phyloP scores from a whole-genome alignment of 1,140 invertebrate genomes.

The Drosophila arawakana region DNA sequence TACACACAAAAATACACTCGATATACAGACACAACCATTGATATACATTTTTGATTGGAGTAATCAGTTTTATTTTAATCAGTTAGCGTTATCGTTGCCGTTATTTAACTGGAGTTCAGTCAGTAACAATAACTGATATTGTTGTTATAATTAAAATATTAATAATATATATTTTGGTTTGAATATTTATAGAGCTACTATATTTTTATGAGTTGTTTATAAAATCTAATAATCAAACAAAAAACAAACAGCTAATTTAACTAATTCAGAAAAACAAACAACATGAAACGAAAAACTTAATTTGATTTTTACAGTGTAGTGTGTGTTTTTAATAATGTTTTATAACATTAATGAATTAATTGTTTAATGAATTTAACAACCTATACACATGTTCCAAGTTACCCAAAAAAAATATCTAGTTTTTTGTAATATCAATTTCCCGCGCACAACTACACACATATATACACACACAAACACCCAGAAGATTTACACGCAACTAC shows the following conservation, averaged over 20 bases:
- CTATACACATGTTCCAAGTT: constrained; percentile 83
- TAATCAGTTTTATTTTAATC: constrained; percentile 59
- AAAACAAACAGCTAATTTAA: constrained; percentile 70
- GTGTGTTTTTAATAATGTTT: constrained; percentile 74
- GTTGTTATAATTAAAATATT: constrained; percentile 49
- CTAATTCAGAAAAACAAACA: constrained; percentile 58
- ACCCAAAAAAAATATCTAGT: constrained; percentile 41
- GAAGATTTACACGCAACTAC: constrained; percentile 17
- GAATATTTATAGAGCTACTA: constrained; percentile 52
- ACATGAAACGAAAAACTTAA: constrained; percentile 40
- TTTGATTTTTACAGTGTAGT: constrained; percentile 72
- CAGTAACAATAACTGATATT: constrained; percentile 67
- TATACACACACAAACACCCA: constrained; percentile 53
- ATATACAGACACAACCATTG: background rate
- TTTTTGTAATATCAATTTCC: constrained; percentile 59
- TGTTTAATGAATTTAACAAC: constrained; percentile 66
- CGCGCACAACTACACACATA: constrained; percentile 56
- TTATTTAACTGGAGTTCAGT: constrained; percentile 70
- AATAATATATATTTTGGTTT: constrained; percentile 55
- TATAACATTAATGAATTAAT: constrained; percentile 53
- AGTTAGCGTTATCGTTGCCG: constrained; percentile 67
- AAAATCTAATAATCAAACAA: constrained; percentile 22
- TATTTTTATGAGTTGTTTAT: constrained; percentile 53
- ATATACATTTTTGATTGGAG: constrained; percentile 38
- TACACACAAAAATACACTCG: background rate